phyloP scores from a whole-genome alignment of 1,140 invertebrate genomes.

The Drosophila jambulina region DNA sequence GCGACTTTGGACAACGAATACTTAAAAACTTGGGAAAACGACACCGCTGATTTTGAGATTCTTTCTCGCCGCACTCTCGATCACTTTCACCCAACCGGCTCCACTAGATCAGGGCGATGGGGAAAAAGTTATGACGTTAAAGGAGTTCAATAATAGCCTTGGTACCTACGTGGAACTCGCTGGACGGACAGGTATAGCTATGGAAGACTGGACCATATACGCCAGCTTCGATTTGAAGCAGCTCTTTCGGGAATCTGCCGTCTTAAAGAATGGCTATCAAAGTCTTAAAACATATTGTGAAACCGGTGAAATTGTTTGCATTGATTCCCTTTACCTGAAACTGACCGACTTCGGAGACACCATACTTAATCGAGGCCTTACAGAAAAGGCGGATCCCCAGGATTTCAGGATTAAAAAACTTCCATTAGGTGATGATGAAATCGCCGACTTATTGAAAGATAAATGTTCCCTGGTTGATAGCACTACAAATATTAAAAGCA shows the following conservation, averaged over 20 bases:
- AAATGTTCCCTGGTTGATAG: not conserved
- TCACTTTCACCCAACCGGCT: conserved; percentile 1
- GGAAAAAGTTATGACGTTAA: conserved; percentile 1
- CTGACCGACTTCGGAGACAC: not conserved
- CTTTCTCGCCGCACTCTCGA: not conserved
- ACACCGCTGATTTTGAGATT: not conserved
- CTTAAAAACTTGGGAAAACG: conserved; percentile 4
- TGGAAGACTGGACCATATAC: conserved; percentile 10
- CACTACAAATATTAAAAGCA: not conserved
- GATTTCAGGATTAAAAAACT: not conserved
- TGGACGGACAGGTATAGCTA: conserved; percentile 17
- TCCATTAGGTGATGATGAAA: not conserved
- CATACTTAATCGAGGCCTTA: not conserved
- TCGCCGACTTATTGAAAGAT: not conserved
- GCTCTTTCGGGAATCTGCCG: not conserved
- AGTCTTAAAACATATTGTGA: not conserved
- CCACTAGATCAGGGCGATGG: not conserved
- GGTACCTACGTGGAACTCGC: conserved; percentile 16
- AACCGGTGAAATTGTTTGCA: fast-evolving
- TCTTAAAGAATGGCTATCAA: not conserved
- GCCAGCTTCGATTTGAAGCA: conserved; percentile 1
- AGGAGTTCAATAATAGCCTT: conserved; percentile 21
- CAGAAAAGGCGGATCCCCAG: not conserved
- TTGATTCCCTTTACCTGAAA: not conserved
- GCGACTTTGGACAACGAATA: not conserved